Evolutionary conservation across 2,113 vertebrate species (phyloP).

Genomic region (Vulpes lagopus): DNA sequence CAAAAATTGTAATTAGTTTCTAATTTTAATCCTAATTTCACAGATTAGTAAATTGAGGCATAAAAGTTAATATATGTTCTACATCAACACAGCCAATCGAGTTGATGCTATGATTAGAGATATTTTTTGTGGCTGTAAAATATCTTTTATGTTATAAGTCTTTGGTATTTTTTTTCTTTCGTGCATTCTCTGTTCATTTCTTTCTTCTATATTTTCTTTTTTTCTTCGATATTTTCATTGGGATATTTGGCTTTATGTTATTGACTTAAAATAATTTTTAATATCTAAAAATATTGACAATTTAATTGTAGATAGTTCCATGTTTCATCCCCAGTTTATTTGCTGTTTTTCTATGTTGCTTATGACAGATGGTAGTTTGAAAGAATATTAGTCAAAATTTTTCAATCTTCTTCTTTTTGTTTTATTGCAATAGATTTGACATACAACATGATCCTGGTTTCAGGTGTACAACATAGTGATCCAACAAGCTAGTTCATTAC

Average conservation of each 20-base stretch:
- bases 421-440: not conserved
- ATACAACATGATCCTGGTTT: not conserved
- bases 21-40: not conserved
- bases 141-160: not conserved
- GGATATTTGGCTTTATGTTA: not conserved
- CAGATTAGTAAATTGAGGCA: not conserved
- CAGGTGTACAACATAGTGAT: not conserved
- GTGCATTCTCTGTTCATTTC: not conserved
- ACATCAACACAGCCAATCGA: not conserved
- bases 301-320: not conserved
- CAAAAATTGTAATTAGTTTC: not conserved
- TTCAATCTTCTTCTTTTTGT: not conserved
- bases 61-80: not conserved
- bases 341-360: not conserved
- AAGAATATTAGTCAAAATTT: not conserved
- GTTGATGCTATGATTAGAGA: not conserved
- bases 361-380: not conserved
- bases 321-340: not conserved
- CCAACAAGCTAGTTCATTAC: not conserved
- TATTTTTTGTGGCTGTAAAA: not conserved
- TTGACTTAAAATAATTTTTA: not conserved
- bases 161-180: not conserved
- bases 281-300: not conserved
- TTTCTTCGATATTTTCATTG: not conserved
- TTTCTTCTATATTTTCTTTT: not conserved